Evolutionary conservation across 2,888 invertebrate genomes (phyloP).

Genomic region (Selenia dentaria): DNA sequence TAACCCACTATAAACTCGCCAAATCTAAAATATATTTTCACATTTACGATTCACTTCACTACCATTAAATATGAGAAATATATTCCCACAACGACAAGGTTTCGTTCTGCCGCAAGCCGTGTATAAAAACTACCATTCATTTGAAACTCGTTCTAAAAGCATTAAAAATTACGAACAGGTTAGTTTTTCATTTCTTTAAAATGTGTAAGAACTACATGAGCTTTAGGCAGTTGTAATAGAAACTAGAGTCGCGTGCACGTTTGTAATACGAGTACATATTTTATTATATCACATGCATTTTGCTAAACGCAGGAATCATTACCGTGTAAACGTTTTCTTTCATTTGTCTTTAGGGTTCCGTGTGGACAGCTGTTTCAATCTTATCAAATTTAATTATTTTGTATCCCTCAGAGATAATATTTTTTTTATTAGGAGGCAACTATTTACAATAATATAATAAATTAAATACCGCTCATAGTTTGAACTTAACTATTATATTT

Average conservation of each 20-base stretch:
- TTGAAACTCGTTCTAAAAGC: conserved; percentile 29
- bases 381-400: too few species aligned
- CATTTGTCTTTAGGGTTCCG: conserved; percentile 38
- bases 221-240: conserved; percentile 14
- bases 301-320: conserved; percentile 41
- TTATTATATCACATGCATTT: conserved; percentile 34
- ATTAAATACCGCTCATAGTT: too few species aligned
- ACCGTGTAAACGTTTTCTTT: conserved; percentile 44
- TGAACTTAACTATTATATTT: too few species aligned
- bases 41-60: background rate
- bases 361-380: too few species aligned
- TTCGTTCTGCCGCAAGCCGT: conserved; percentile 4
- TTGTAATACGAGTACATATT: conserved; percentile 4
- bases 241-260: conserved; percentile 6
- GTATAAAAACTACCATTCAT: conserved; percentile 38
- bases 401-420: too few species aligned
- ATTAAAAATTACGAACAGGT: conserved; percentile 17
- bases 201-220: conserved; percentile 3
- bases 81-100: background rate
- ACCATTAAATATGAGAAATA: background rate
- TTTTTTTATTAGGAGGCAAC: too few species aligned
- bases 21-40: too few species aligned
- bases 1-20: too few species aligned
- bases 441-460: too few species aligned
- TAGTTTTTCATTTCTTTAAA: conserved; percentile 40